A percentile compares a stretch with the other conserved stretches of the same genome.
Evolutionary conservation across 2,888 invertebrate genomes (phyloP).

Genomic region (Oscheius sp.): DNA sequence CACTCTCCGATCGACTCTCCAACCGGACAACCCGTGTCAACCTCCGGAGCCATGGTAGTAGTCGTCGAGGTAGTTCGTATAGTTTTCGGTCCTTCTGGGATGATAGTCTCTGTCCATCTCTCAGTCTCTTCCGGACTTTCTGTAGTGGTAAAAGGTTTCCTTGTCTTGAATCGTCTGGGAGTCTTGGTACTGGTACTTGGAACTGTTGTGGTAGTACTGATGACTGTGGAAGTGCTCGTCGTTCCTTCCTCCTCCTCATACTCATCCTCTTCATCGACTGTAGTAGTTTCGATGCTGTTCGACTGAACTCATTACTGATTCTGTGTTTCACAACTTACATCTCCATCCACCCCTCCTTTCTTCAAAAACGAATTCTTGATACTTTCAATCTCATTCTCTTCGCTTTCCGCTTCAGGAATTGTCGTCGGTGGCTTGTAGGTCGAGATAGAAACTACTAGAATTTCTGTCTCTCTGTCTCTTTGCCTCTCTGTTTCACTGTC

Average conservation of each 20-base stretch:
- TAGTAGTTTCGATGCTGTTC: constrained; percentile 26
- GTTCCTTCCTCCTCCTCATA: constrained; percentile 24
- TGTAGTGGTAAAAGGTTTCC: constrained; percentile 20
- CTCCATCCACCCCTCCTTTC: constrained; percentile 34
- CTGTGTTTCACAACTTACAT: constrained; percentile 3
- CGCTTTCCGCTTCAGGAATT: constrained; percentile 34
- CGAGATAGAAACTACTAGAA: neutral
- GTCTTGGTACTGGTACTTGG: constrained; percentile 22
- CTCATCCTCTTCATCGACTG: constrained; percentile 33
- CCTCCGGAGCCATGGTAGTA: constrained; percentile 36
- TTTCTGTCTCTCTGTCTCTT: neutral
- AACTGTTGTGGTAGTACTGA: neutral
- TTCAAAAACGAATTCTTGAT: constrained; percentile 38
- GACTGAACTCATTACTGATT: constrained; percentile 15
- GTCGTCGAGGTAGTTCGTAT: constrained; percentile 36
- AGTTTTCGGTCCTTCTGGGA: constrained; percentile 14
- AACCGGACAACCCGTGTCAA: constrained; percentile 53
- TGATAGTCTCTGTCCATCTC: constrained; percentile 17
- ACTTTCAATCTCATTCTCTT: constrained; percentile 35
- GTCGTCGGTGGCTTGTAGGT: neutral
- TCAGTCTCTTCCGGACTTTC: constrained; percentile 14
- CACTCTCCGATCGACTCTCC: constrained; percentile 63
- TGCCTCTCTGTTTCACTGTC: neutral
- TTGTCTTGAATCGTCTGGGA: constrained; percentile 26
- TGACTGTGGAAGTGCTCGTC: neutral